Base-by-base conservation (phyloP, 2,888 invertebrate species). In the Drosophila macrospina region DNA sequence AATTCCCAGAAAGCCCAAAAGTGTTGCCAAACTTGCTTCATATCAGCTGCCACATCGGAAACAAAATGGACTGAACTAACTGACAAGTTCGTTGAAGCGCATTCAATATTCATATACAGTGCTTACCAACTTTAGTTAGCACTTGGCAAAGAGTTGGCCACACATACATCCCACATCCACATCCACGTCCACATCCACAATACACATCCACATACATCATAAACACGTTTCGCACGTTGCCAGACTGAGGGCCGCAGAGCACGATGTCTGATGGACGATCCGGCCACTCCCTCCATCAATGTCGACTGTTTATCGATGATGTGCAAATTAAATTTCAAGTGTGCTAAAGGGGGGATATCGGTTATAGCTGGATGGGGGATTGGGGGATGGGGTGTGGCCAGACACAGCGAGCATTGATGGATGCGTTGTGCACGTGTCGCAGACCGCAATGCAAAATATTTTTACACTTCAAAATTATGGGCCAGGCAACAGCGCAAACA, bases 391-490 rank as follows among this genome's bases (percentile, higher is more conserved):
- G 42, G 39, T 13, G 54, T 62, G 42, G 44, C 30, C 62, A 54
- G 48, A 62, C 71, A 63, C 15, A 13, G 15, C 26, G 65, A 52
- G 48, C 54, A 75, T 82, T 83, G 83, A 83, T 88, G 83, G 77
- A 87, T 86, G 71, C 77, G 62, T 56, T 65, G 69, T 42, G 86
- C 80, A 83, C 83, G 86, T 83, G 88, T 87, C 63, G 67, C 44
- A 60, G 62, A 88, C 86, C 88, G 78, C 83, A 83, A 68, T 78
- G 75, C 60, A 68, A 86, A 82, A 86, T 74, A 77, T 82, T 77
- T 82, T 85, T 86, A 87, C 82, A 85, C 88, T 74, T 71, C 45
- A 59, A 74, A 82, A 87, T 86, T 83, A 87, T 68, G 69, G 67
- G 51, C 42, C 50, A 57, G 34, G 62, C 59, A 36, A 36, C 64